Percentiles rank a stretch among this genome's conserved stretches.
Conservation (phyloP, 2,888 invertebrate species). For the Oxycera nigricornis region DNA sequence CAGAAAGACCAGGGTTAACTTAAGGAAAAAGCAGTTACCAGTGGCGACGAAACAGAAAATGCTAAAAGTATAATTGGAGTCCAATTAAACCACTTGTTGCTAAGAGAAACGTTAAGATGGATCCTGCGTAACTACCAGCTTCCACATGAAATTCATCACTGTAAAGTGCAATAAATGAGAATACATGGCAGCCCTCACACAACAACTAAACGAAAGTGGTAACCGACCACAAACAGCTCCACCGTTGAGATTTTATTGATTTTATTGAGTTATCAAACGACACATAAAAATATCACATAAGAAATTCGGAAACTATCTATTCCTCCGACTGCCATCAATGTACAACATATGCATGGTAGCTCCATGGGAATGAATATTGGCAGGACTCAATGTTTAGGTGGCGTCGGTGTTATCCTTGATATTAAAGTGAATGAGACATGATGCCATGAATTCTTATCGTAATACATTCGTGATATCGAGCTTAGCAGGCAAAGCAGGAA, state of each 20-base stretch:
- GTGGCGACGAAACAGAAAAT: slow-evolving; percentile 4
- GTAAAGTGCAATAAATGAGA: no score
- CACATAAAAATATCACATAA: slow-evolving; percentile 18
- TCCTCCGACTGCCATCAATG: background rate
- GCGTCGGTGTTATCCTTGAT: slow-evolving; percentile 26
- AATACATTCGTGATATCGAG: slow-evolving; percentile 27
- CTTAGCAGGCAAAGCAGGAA: background rate
- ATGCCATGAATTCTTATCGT: slow-evolving; percentile 35
- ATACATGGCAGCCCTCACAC: background rate
- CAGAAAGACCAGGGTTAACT: no score
- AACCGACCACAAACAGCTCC: slow-evolving; percentile 4
- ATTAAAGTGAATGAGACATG: slow-evolving; percentile 34
- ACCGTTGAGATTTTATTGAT: slow-evolving; percentile 31
- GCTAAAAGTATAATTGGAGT: no score
- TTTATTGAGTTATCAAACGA: slow-evolving; percentile 35
- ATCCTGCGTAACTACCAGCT: no score
- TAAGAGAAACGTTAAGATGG: no score
- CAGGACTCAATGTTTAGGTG: slow-evolving; percentile 20
- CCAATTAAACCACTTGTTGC: no score
- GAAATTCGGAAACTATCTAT: slow-evolving; percentile 31
- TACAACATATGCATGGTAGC: background rate
- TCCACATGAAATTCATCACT: no score
- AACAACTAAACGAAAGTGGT: slow-evolving; percentile 16
- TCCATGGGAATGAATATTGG: slow-evolving; percentile 20
- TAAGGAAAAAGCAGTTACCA: background rate